Conservation (phyloP, 2,797 vertebrate species). For the Neosalanx taihuensis region DNA sequence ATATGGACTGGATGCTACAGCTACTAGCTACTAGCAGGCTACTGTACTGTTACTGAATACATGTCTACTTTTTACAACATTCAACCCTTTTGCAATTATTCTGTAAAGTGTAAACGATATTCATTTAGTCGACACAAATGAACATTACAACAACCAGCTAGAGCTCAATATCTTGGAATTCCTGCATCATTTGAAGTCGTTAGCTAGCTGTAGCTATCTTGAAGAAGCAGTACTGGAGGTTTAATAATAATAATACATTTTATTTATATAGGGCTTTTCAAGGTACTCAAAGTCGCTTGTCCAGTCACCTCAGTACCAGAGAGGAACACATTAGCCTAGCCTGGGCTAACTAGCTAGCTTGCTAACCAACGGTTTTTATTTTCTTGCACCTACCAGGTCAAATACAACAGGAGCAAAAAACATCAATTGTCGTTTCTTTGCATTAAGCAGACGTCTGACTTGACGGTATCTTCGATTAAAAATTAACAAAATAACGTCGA, state of each 20-base stretch:
- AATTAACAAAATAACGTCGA: slow-evolving; percentile 44
- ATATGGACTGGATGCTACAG: too few species aligned
- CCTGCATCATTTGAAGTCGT: too few species aligned
- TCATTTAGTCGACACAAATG: neutral
- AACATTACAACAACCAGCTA: neutral
- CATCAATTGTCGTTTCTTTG: slow-evolving; percentile 55
- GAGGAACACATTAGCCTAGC: too few species aligned
- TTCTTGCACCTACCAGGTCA: slow-evolving; percentile 72
- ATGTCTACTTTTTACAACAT: too few species aligned
- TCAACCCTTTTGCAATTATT: too few species aligned
- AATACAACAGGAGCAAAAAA: slow-evolving; percentile 67
- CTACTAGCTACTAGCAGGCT: neutral
- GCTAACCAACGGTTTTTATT: slow-evolving; percentile 3
- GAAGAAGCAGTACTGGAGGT: too few species aligned
- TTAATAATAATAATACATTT: too few species aligned
- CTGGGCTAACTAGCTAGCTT: slow-evolving; percentile 2
- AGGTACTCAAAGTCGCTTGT: too few species aligned
- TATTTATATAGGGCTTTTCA: too few species aligned
- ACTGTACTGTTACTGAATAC: too few species aligned
- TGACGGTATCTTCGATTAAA: slow-evolving; percentile 33
- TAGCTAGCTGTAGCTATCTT: neutral
- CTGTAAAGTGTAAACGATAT: too few species aligned
- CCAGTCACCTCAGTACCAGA: too few species aligned
- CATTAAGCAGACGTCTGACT: slow-evolving; percentile 45
- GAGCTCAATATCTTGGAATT: neutral